Evolutionary conservation across 2,797 vertebrate species (phyloP).

Genomic region (Denticeps clupeoides): DNA sequence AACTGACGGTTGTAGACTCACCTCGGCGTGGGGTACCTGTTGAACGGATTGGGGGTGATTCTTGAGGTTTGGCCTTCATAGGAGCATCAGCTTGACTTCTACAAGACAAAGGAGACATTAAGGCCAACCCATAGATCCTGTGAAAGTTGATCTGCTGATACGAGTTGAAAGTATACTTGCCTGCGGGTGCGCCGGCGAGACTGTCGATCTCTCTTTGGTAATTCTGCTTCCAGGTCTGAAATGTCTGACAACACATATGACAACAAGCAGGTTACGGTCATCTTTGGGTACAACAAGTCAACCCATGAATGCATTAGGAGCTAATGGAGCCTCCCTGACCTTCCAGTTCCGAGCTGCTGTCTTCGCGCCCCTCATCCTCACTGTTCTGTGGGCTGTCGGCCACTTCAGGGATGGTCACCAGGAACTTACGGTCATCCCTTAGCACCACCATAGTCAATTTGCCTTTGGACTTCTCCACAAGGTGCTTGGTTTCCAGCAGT

Average conservation of each 20-base stretch:
- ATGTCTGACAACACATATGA: conserved; percentile 61
- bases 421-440: conserved; percentile 74
- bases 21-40: conserved; percentile 50
- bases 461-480: conserved; percentile 83
- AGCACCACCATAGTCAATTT: conserved; percentile 78
- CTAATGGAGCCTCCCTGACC: conserved; percentile 51
- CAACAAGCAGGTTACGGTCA: too few relatives aligned
- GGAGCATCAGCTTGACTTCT: conserved; percentile 51
- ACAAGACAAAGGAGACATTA: not conserved
- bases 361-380: conserved; percentile 41
- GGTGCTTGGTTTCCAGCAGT: conserved; percentile 77
- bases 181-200: conserved; percentile 57
- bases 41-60: conserved; percentile 51
- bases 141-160: not conserved
- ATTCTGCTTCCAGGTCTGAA: conserved; percentile 72
- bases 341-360: conserved; percentile 74
- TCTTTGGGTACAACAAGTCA: too few relatives aligned
- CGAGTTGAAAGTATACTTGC: conserved; percentile 31
- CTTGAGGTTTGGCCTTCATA: conserved; percentile 43
- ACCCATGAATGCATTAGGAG: not conserved
- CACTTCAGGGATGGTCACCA: conserved; percentile 79
- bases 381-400: conserved; percentile 70
- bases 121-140: too few relatives aligned
- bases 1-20: too few relatives aligned
- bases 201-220: conserved; percentile 30